phyloP scores from a whole-genome alignment of 2,888 invertebrate species.

The Callosobruchus maculatus region DNA sequence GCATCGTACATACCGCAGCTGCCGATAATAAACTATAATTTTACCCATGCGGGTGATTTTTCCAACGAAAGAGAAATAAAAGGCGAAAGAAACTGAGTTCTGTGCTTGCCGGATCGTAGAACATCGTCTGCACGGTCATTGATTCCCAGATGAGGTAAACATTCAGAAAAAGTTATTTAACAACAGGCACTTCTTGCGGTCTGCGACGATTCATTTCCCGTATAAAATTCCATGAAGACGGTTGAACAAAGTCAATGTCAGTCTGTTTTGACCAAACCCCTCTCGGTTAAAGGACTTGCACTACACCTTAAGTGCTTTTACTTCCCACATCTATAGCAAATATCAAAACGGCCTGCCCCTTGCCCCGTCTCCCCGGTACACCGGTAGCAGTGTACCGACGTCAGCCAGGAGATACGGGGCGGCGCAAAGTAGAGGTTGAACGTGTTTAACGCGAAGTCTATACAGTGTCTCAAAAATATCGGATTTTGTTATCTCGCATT shows the following conservation, averaged over 20 bases:
- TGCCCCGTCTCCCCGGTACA: no score
- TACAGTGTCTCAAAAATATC: no score
- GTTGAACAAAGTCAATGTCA: not conserved
- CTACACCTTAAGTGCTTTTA: no score
- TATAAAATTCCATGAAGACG: not conserved
- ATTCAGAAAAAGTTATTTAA: not conserved
- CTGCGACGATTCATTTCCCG: not conserved
- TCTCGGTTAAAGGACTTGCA: no score
- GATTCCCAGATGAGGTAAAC: not conserved
- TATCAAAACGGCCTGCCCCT: no score
- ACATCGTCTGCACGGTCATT: not conserved
- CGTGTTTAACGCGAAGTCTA: no score
- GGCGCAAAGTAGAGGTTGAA: no score
- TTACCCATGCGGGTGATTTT: not conserved
- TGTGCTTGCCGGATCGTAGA: not conserved
- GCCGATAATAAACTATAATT: not conserved
- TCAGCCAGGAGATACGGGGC: no score
- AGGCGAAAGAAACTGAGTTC: not conserved
- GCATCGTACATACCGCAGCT: not conserved
- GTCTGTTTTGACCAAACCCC: no score
- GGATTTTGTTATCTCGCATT: no score
- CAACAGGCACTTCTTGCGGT: not conserved
- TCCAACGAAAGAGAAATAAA: not conserved
- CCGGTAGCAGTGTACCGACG: no score
- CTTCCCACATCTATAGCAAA: no score